Evolutionary conservation across 2,797 vertebrate species (phyloP), one percentile per base, ranked within the genome.

Genomic region (Cyclopterus lumpus): DNA sequence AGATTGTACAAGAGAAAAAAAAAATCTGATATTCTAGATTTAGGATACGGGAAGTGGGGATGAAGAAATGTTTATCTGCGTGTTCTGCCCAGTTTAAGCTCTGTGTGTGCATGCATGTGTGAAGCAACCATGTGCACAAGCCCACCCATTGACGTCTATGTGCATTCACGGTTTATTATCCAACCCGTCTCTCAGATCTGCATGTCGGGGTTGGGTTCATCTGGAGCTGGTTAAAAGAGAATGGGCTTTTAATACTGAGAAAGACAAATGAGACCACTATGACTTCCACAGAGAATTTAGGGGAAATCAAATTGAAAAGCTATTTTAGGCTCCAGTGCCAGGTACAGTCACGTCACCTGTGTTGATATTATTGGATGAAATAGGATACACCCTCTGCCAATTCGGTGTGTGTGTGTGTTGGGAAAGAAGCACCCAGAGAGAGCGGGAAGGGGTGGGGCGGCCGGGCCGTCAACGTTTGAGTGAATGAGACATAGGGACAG

Each of bases 241-340:
- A 79, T 54, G 24, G 55, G 54, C 57, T 82, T 67, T 75, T 73
- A 67, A 79, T 83, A 74, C 53, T 18, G 68, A 84, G 80, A 75
- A 28, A 84, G 86, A 89, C 86, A 84, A 87, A 89, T 86, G 86
- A 89, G 87, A 83, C 81, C 72, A 36, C 83, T 11, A 8, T 68
- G 81, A 80, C 77, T 80, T 82, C 89, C 84, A 87, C 38, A 1
- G 89, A 84, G 89, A 91, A 84, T 89, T 87, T 76, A 71, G 62
- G 76, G 79, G 26, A 28, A 91, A 92, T 93, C 81, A 74, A 90
- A 91, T 92, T 91, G 87, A 66, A 83, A 82, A 89, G 78, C 89
- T 94, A 93, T 93, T 92, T 91, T 75, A 67, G 80, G 86, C 81
- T 58, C 49, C 72, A 6, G 71, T 84, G 90, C 75, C 80, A 91